Evolutionary conservation across 2,113 vertebrate species (phyloP), one percentile per base, ranked within the genome.

Genomic region (Tichodroma muraria): DNA sequence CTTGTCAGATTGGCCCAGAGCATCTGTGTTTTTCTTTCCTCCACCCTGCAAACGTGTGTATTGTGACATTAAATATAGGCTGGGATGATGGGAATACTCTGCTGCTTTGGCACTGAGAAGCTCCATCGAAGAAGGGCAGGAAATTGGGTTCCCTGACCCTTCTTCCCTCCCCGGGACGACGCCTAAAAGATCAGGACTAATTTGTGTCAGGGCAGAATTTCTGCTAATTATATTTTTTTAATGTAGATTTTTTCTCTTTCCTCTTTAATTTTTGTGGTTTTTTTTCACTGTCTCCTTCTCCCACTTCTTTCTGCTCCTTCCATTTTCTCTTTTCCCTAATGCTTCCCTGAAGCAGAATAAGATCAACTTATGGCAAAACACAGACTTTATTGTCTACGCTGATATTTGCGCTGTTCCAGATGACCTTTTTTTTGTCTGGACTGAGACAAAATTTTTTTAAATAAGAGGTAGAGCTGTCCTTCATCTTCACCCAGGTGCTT

Each of bases 41-140:
- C 22, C 33, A 22, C 14, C 0, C 0, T 31, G 9, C 6, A 71
- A 63, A 52, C 77, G 8, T 3, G 6, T n/a, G 6, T 47, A 3
- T 77, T 86, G 14, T 60, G 8, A 27, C 20, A 65, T 38, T 60
- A 88, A 80, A 83, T 35, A 7, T 4, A 4, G 28, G 42, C 45
- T 76, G 60, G 57, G 42, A 44, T 65, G 54, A 33, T 65, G 30
- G 42, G 16, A 90, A 57, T 15, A 2, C 15, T 44, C 52, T 78
- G 52, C 38, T 81, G 33, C 30, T 35, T 52, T 49, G 76, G 71
- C 59, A 35, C 12, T 80, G 68, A 31, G 40, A 65, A 89, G 6
- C 22, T 44, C 42, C 33, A 31, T 8, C 0, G 7, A 77, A 63
- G 49, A 37, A 59, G n/a, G 13, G 23, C 38, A 87, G 66, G 33